These are phyloP conservation scores for Anoplius nigerrimus DNA, from an alignment of 2,888 invertebrate species.

Conservation along the genomic window DNA sequence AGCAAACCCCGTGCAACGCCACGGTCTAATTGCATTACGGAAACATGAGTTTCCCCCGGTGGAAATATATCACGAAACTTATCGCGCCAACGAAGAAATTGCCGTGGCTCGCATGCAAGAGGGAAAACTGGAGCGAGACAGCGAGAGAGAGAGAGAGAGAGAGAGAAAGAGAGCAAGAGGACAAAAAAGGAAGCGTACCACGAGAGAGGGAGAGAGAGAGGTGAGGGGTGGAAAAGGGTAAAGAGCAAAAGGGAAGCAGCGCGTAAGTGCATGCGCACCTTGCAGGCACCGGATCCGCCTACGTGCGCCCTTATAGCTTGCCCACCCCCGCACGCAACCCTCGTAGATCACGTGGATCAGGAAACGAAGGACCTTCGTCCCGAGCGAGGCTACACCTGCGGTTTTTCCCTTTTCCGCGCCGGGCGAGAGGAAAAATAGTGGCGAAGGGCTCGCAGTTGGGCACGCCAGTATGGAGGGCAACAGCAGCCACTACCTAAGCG, in stretches of 20 bases:
- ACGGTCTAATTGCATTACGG: slow-evolving; percentile 72
- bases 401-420: background rate
- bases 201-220: background rate
- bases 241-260: slow-evolving; percentile 46
- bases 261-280: slow-evolving; percentile 16
- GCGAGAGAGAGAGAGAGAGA: slow-evolving; percentile 13
- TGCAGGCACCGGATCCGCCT: slow-evolving; percentile 56
- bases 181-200: background rate
- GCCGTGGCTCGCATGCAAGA: slow-evolving; percentile 31
- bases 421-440: background rate
- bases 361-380: background rate
- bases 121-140: background rate
- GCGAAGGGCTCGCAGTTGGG: background rate
- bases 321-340: slow-evolving; percentile 47
- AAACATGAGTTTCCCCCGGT: slow-evolving; percentile 69
- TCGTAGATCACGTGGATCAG: slow-evolving; percentile 1
- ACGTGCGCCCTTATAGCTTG: slow-evolving; percentile 60
- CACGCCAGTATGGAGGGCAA: too few species aligned
- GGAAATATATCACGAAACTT: slow-evolving; percentile 63
- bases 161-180: slow-evolving; percentile 16
- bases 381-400: background rate
- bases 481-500: too few species aligned
- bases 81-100: slow-evolving; percentile 60
- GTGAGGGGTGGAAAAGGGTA: too few species aligned
- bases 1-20: slow-evolving; percentile 55